These are phyloP conservation scores for Arizona elegans DNA, from an alignment of 2,113 vertebrate species.

Conservation along the genomic window DNA sequence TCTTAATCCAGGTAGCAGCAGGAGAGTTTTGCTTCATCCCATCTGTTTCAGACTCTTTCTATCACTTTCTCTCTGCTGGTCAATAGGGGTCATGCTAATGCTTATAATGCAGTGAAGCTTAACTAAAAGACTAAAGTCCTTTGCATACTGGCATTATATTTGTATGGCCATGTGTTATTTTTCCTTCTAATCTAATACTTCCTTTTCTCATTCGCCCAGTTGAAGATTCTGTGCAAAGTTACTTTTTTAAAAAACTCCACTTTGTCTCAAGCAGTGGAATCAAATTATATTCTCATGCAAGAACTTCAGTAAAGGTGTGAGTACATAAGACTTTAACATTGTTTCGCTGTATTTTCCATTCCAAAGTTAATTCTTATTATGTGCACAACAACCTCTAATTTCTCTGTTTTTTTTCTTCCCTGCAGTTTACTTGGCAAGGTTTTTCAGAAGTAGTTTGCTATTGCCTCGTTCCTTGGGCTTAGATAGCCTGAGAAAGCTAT, in stretches of 20 bases:
- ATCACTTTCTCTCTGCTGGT: slow-evolving; percentile 16
- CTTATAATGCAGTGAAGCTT: slow-evolving; percentile 1
- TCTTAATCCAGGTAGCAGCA: neutral
- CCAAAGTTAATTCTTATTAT: neutral
- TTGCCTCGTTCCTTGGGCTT: neutral
- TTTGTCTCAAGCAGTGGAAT: slow-evolving; percentile 15
- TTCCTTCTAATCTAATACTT: neutral
- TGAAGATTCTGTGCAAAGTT: neutral
- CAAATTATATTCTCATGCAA: neutral
- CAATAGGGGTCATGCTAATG: slow-evolving; percentile 19
- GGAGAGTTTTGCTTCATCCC: slow-evolving; percentile 9
- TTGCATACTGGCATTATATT: neutral
- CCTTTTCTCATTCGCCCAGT: neutral
- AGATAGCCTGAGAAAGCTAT: neutral
- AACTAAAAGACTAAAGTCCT: neutral
- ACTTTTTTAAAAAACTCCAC: neutral
- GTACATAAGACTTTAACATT: neutral
- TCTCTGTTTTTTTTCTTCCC: neutral
- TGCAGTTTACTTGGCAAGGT: neutral
- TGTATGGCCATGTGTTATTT: neutral
- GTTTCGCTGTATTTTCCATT: neutral
- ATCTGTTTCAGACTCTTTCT: slow-evolving; percentile 1
- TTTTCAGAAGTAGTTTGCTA: neutral
- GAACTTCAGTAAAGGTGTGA: neutral
- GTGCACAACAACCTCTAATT: neutral